Base-by-base conservation (phyloP, 2,888 invertebrate genomes). In the Acanthopleura granulata region DNA sequence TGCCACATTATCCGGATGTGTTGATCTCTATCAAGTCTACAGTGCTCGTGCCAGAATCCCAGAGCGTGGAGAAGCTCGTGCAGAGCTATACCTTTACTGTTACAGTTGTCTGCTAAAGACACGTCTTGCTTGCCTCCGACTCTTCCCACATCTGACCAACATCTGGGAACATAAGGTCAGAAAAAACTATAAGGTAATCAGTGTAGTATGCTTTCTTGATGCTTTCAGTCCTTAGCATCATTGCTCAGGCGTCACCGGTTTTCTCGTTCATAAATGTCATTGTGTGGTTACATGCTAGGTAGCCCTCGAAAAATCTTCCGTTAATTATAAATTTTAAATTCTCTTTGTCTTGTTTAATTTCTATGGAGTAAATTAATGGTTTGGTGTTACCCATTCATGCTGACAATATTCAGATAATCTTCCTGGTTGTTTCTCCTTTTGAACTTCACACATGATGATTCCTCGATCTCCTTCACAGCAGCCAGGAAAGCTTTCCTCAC, bases 11-110 rank as follows among this genome's bases (percentile, higher is more conserved):
- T 57, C 12, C 12, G 57, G 57, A 57, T 22, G 57, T 57, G 18
- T 12, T 57, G n/a, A 57, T 57, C 57, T 22, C 57, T 57, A 22
- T 57, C 57, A n/a, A 57, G 22, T 12, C 57, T 57, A 12, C n/a
- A 57, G 12, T 57, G 57, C 12, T 57, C 57, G 12, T 57, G 57
- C 57, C 57, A 57, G 57, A 57, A 57, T 57, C 57, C 57, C 57
- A 57, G 22, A n/a, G 57, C 57, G 57, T 57, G 57, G 18, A 57
- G 22, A 57, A 57, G 57, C 57, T 57, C 57, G 12, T 57, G 57
- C 6, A 57, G 18, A 22, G 57, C 57, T 57, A 57, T 22, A n/a
- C 57, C 57, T 22, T 57, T 57, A n/a, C n/a, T 57, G 12, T 57
- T 57, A 22, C 57, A 57, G 57, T 57, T n/a, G 1, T 57, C 18